Evolutionary conservation across 2,888 invertebrate genomes (phyloP), one percentile per base, ranked within the genome.

Genomic region (Noctua fimbriata): DNA sequence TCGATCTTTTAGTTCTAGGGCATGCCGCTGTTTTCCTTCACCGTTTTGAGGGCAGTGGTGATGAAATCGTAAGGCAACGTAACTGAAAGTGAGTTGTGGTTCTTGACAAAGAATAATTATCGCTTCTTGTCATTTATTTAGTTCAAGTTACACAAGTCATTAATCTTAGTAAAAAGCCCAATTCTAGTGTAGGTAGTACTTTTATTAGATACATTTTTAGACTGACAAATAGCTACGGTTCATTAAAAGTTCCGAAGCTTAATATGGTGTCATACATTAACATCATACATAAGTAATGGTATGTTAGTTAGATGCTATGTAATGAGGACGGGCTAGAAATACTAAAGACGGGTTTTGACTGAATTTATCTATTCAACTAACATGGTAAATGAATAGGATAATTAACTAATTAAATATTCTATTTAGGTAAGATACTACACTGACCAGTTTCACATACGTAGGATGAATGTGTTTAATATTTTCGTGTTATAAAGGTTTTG

Each of bases 291-390:
- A 12, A 69, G 36, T 74, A 21, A 69, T 49, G 36, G 21, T 21
- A 44, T 47, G 32, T 65, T 36, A 32, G 24, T 18, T 32, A 55
- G 12, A 18, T 58, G 21, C 44, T 36, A 24, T 24, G n/a, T 28
- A 63, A 78, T 63, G 18, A 78, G 24, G 18, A 49, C 36, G 36
- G 28, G 49, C 63, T 49, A 63, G 49, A 10, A 65, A 52, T 52
- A 78, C 32, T n/a, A 32, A 63, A 78, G 32, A 28, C 52, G 32
- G n/a, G 79, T 65, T 77, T 79, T 6, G 18, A 36, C 80, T 2
- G 16, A 44, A 79, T 28, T 44, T 79, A 79, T 79, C 0, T 36
- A 32, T 52, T 65, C 32, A 18, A 55, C 6, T 47, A 47, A 28
- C 24, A 52, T 9, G 10, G 9, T 52, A 52, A 24, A 52, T 52